A percentile compares a stretch with the other conserved stretches of the same genome.
Evolutionary conservation across 2,797 vertebrate genomes (phyloP).

Genomic region (Tamandua tetradactyla): DNA sequence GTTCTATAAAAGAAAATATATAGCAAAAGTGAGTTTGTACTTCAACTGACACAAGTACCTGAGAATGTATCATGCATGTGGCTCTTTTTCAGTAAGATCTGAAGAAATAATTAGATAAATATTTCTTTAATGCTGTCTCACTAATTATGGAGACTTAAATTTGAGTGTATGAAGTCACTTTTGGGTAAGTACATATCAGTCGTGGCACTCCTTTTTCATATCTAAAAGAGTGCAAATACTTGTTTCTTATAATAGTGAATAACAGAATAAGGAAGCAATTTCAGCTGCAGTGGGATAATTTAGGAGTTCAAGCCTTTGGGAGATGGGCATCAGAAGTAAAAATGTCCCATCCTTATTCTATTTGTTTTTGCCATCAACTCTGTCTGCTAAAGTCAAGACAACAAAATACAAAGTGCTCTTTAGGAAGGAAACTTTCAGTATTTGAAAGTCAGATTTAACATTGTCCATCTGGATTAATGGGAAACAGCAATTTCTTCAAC

Average conservation of each 20-base stretch:
- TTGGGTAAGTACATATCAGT: too few relatives aligned
- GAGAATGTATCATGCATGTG: not conserved
- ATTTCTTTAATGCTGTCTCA: not conserved
- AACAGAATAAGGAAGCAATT: not conserved
- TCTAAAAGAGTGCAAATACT: not conserved
- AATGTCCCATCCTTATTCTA: not conserved
- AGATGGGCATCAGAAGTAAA: not conserved
- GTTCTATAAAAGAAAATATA: too few relatives aligned
- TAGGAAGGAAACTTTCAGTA: not conserved
- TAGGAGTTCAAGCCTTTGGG: not conserved
- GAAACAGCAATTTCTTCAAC: too few relatives aligned
- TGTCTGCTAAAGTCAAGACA: too few relatives aligned
- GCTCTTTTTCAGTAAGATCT: too few relatives aligned
- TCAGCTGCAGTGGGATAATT: not conserved
- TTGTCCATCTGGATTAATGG: too few relatives aligned
- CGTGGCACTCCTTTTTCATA: too few relatives aligned
- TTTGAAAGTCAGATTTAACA: not conserved
- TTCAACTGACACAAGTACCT: not conserved
- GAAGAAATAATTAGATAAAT: not conserved
- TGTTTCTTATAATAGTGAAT: not conserved
- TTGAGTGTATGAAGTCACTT: not conserved
- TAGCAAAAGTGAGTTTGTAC: not conserved
- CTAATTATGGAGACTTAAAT: not conserved
- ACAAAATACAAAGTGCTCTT: too few relatives aligned
- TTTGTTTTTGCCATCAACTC: too few relatives aligned